Percentiles rank a stretch among this genome's conserved stretches.
These are phyloP conservation scores for Chrysocyon brachyurus DNA, from an alignment of 2,797 vertebrate genomes.

Conservation along the genomic window DNA sequence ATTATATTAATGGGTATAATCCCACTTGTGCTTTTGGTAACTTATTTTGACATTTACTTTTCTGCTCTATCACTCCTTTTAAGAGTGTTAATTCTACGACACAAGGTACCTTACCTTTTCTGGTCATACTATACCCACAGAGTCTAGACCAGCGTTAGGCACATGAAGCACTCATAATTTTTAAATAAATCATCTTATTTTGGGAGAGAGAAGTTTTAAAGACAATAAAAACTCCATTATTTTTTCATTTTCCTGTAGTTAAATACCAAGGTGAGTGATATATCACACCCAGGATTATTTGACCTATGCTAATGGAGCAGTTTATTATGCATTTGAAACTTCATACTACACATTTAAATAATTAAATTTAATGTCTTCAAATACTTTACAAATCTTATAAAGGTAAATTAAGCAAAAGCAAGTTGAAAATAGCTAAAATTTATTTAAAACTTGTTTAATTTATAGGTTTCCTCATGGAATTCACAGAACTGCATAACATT, in stretches of 20 bases:
- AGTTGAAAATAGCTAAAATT: constrained; percentile 18
- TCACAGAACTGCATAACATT: neutral
- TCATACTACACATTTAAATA: neutral
- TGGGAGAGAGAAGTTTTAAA: neutral
- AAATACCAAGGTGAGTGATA: neutral
- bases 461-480: neutral
- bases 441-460: neutral
- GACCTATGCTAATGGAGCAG: neutral
- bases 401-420: constrained; percentile 1
- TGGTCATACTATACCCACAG: neutral
- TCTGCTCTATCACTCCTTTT: neutral
- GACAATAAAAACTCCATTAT: neutral
- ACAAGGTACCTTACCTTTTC: neutral
- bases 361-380: constrained; percentile 39
- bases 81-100: neutral
- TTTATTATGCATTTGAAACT: neutral
- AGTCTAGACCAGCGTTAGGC: neutral
- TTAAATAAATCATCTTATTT: constrained; percentile 36
- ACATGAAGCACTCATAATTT: constrained; percentile 18
- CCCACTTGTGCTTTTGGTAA: neutral
- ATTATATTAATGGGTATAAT: neutral
- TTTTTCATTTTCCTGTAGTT: constrained; percentile 24
- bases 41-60: neutral
- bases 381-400: neutral
- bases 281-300: neutral